Evolutionary conservation across 2,797 vertebrate species (phyloP), one percentile per base, ranked within the genome.

Genomic region (Astyanax mexicanus): DNA sequence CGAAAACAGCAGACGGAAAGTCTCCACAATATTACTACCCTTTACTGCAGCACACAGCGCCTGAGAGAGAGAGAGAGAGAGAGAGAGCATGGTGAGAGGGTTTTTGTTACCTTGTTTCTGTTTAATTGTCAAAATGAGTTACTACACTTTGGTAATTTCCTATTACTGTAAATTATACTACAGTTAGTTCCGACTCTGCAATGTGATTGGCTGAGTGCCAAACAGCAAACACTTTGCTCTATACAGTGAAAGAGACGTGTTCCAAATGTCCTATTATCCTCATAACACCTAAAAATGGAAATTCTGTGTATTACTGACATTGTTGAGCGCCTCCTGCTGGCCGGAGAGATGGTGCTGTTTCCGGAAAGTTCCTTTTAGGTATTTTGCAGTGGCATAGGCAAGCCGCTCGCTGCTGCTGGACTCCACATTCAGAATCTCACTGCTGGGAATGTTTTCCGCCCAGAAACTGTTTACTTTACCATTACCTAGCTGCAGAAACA

Each of bases 401-500:
- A 87, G 75, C 42, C 94, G 79, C 2, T 94, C 89, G 38, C 29
- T 42, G 2, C 87, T 87, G 70, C 83, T 3, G 32, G 93, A 93
- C 11, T 4, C n/a, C 3, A 87, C 78, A 12, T 74, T 1, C 55
- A 95, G 84, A 37, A 89, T 89, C 67, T 95, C 94, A 0, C 94
- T 94, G 4, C 92, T 92, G 38, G 94, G 94, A 6, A 94, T 89
- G 0, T 94, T 95, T 67, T 92, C 92, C 0, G 89, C 93, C 94
- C 94, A 95, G 83, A 95, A 95, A n/a, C 23, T 75, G 83, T 94
- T 95, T 37, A 91, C 90, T 6, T 84, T 83, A 0, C 35, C 66
- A 5, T 95, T 95, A 17, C 91, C 92, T 3, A 94, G 78, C 42
- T 86, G 81, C 45, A 89, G 84, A 82, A 95, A 95, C 72, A 95